Conservation (phyloP, 1,140 invertebrate genomes). For the Drosophila ironensis region DNA sequence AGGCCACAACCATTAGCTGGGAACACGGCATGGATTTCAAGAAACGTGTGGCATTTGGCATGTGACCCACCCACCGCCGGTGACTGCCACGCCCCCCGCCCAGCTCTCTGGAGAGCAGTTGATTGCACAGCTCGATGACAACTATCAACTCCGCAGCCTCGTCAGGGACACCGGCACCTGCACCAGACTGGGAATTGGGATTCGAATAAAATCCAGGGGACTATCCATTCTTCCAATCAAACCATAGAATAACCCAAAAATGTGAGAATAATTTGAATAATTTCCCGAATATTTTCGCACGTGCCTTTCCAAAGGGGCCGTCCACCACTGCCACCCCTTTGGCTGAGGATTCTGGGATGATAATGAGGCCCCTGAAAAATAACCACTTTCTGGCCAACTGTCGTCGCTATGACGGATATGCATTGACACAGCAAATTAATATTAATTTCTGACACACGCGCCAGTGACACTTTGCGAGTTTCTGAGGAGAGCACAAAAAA, state of each 20-base stretch:
- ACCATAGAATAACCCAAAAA: conserved; percentile 35
- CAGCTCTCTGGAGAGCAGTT: conserved; percentile 44
- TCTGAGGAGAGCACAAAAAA: conserved; percentile 38
- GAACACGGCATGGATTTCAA: conserved; percentile 69
- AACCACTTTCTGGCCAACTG: conserved; percentile 67
- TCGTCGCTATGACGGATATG: conserved; percentile 69
- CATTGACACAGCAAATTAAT: conserved; percentile 81
- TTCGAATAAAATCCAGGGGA: not conserved
- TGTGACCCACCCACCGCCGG: conserved; percentile 45
- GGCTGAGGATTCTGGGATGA: conserved; percentile 16
- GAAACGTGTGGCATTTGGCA: conserved; percentile 58
- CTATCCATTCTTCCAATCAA: conserved; percentile 25
- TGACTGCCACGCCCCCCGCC: conserved; percentile 2
- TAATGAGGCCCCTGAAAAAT: conserved; percentile 64
- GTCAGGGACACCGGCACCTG: conserved; percentile 41
- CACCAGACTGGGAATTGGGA: conserved; percentile 1
- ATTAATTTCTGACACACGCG: conserved; percentile 82
- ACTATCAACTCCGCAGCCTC: conserved; percentile 30
- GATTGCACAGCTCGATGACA: conserved; percentile 40
- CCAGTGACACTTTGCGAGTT: conserved; percentile 57
- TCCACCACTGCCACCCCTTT: conserved; percentile 42
- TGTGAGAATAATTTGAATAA: conserved; percentile 52
- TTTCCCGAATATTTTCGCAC: conserved; percentile 42
- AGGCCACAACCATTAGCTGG: not conserved
- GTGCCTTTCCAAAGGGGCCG: conserved; percentile 5